Evolutionary conservation across 2,888 invertebrate species (phyloP), one percentile per base, ranked within the genome.

Genomic region (Lasioglossum marginatum): DNA sequence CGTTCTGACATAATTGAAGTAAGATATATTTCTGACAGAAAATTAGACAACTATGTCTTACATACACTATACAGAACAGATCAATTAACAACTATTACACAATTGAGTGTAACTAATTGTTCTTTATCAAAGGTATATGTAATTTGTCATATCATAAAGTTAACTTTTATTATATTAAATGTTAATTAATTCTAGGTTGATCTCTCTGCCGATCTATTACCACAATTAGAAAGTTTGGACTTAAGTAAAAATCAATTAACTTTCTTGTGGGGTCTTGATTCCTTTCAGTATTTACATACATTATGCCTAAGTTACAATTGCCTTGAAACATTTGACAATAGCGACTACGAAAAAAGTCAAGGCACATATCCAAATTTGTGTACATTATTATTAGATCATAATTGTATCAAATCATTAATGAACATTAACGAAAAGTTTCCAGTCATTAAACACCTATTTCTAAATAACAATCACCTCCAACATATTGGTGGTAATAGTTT

Each of bases 291-390:
- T 71, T 73, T 92, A 27, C 88, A 82, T 45, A 92, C 90, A 4
- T 74, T 92, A 40, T 90, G 92, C 37, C 79, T 92, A 74, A 92
- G 92, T 77, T 83, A 89, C 48, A 92, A 92, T 87, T 80, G 74
- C n/a, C 77, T 91, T 10, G 88, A 89, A 72, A 76, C 37, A n/a
- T 89, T 89, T 66, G 37, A 70, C 34, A 34, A 6, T 14, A 43
- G 40, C 5, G 27, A 66, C 23, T 19, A 57, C 48, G n/a, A 60
- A 10, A 68, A 40, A 57, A 68, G 71, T 60, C 73, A 76, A 37
- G 48, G 27, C 45, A 23, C 19, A 57, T 90, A 90, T 79, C 84
- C 88, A 31, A 89, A 83, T 66, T 72, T 92, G 40, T 84, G 66
- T 2, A 89, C 87, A 57, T 85, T 92, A 40, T 85, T 91, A 48